Percentiles rank a stretch among this genome's conserved stretches.
These are phyloP conservation scores for Gonatopus flavifemur DNA, from an alignment of 1,140 invertebrate species.

Conservation along the genomic window DNA sequence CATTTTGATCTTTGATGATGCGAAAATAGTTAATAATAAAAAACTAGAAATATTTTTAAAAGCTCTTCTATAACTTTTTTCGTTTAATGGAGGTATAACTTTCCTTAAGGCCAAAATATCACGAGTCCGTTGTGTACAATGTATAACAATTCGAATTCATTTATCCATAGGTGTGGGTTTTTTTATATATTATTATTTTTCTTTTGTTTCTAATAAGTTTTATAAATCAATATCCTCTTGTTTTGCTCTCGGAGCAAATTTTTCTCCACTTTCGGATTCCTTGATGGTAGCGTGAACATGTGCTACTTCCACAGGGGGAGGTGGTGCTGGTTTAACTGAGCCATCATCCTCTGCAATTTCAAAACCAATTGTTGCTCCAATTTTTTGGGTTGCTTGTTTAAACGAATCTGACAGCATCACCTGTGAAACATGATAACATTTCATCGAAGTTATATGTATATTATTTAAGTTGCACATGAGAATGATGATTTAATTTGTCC, in stretches of 20 bases:
- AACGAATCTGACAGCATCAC: slow-evolving; percentile 79
- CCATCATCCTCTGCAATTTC: slow-evolving; percentile 70
- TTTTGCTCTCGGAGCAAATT: slow-evolving; percentile 44
- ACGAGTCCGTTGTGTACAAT: too few relatives aligned
- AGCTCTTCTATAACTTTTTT: too few relatives aligned
- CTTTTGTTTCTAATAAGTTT: too few relatives aligned
- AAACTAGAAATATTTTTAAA: too few relatives aligned
- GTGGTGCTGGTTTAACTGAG: slow-evolving; percentile 35
- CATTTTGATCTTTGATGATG: too few relatives aligned
- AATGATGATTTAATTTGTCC: not conserved
- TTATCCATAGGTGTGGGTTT: too few relatives aligned
- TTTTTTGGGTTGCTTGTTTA: slow-evolving; percentile 79
- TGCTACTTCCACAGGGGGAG: slow-evolving; percentile 40
- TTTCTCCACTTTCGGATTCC: slow-evolving; percentile 29
- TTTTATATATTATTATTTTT: too few relatives aligned
- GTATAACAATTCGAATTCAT: too few relatives aligned
- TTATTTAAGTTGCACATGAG: not conserved
- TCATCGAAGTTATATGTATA: slow-evolving; percentile 1
- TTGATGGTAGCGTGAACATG: slow-evolving; percentile 38
- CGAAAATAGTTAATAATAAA: too few relatives aligned
- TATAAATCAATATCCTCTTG: slow-evolving; percentile 44
- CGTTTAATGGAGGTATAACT: too few relatives aligned
- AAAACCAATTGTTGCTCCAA: slow-evolving; percentile 83
- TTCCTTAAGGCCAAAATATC: too few relatives aligned
- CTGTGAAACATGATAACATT: slow-evolving; percentile 39